Base-by-base conservation (phyloP, 2,888 invertebrate genomes). In the Linnaemya vulpina region DNA sequence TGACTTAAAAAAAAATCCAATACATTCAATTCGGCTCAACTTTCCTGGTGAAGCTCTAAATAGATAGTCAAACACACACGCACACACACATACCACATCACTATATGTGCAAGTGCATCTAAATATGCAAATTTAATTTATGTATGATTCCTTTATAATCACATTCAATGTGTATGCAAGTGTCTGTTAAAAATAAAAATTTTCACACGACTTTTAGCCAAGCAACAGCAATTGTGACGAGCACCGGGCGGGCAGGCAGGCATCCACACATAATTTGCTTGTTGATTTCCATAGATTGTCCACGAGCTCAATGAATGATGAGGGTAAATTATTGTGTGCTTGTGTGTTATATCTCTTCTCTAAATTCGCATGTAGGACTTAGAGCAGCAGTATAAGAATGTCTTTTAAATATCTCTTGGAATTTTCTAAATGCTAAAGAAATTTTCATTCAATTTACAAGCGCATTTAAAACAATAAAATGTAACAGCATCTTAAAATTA, bases 191-290 rank as follows among this genome's bases (percentile, higher is more conserved):
- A 76, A 82, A 82, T 82, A 76, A 63, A 70, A 76, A 82, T 71
- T 82, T 82, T 82, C 82, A 82, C 82, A 82, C 82, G 76, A 65
- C 76, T 82, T 75, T 75, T 53, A 68, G 74, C 58, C 62, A 75
- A 67, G 25, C 68, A 68, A 51, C 35, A 38, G 49, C 25, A 17
- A 77, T 22, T 77, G 22, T 60, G 60, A 77, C 60, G 49, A 77
- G 49, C 65, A 67, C 38, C 68, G n/a, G n/a, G n/a, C n/a, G n/a
- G n/a, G n/a, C n/a, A n/a, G n/a, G n/a, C n/a, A 51, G 49, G 68
- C 73, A 51, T 74, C 73, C 62, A 73, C 25, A 13, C 51, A 62
- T 60, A 22, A 62, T 78, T 62, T 78, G 25, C 30, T 77, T 77
- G 17, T 62, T 65, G 49, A 51, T 78, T 71, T 63, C 15, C n/a